Evolutionary conservation across 2,113 vertebrate species (phyloP).

Genomic region (Ploceus nigricollis): DNA sequence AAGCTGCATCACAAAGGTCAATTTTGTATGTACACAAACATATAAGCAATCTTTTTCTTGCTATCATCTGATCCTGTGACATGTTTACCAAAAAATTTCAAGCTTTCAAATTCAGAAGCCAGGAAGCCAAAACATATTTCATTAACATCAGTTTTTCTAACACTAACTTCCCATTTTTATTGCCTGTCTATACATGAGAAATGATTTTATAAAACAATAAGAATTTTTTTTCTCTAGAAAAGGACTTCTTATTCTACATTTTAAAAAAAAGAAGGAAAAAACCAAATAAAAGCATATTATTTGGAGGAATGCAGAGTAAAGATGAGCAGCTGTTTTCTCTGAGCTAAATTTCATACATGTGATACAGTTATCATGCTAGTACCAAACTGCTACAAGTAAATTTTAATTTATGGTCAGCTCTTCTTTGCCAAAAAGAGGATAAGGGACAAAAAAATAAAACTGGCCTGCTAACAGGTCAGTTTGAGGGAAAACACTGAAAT

Average conservation of each 20-base stretch:
- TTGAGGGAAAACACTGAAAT: not conserved
- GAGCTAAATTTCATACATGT: not conserved
- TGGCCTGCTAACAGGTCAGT: not conserved
- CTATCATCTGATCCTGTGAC: constrained; percentile 60
- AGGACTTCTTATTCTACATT: not conserved
- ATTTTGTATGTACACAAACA: constrained; percentile 77
- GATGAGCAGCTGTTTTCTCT: not conserved
- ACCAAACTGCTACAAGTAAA: not conserved
- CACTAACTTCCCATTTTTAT: not conserved
- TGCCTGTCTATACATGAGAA: not conserved
- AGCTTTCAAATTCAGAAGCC: not conserved
- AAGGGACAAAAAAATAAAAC: not conserved
- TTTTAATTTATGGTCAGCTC: not conserved
- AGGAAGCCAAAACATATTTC: not conserved
- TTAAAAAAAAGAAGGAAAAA: not conserved
- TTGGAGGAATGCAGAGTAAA: not conserved
- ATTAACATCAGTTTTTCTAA: not conserved
- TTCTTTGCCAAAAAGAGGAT: not conserved
- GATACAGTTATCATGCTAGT: not conserved
- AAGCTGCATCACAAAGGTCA: constrained; percentile 81
- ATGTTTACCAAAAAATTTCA: constrained; percentile 14
- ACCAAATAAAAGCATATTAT: not conserved
- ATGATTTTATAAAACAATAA: not conserved
- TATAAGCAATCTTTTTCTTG: constrained; percentile 63
- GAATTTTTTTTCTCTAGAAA: not conserved